A percentile compares a stretch with the other conserved stretches of the same genome.
These are phyloP conservation scores for Ypsolopha sequella DNA, from an alignment of 2,888 invertebrate species.

Conservation along the genomic window DNA sequence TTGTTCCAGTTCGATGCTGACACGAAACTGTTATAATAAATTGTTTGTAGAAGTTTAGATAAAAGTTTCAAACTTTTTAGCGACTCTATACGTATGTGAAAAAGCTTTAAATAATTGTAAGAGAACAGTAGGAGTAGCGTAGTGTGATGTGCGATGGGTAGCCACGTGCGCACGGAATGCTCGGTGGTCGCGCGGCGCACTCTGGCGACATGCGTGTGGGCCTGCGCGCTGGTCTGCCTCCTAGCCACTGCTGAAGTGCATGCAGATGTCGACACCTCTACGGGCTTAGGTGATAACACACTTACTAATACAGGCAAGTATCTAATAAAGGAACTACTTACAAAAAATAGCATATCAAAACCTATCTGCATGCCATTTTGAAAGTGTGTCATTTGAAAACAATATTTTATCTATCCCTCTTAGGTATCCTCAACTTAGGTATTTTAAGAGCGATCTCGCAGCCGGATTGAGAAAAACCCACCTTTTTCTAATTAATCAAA, in stretches of 20 bases:
- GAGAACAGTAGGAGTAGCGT: neutral
- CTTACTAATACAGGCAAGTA: conserved; percentile 56
- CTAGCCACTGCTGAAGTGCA: conserved; percentile 33
- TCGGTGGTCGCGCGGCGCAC: conserved; percentile 22
- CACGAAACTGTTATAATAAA: conserved; percentile 2
- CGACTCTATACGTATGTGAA: conserved; percentile 7
- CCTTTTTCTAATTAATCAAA: no score
- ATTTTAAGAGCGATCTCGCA: no score
- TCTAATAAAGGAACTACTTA: conserved; percentile 8
- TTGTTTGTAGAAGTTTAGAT: conserved; percentile 7
- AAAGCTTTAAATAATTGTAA: neutral
- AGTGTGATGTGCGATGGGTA: conserved; percentile 64
- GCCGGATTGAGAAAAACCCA: no score
- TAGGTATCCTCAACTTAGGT: no score
- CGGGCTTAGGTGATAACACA: conserved; percentile 60
- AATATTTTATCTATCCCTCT: no score
- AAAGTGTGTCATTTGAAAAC: no score
- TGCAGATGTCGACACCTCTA: conserved; percentile 61
- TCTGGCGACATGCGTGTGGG: conserved; percentile 51
- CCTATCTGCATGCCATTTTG: no score
- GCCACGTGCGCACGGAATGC: conserved; percentile 17
- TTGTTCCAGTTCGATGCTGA: neutral
- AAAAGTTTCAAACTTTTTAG: conserved; percentile 8
- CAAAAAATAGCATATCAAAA: no score
- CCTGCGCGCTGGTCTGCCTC: conserved; percentile 35